Evolutionary conservation across 2,113 vertebrate genomes (phyloP), one percentile per base, ranked within the genome.

Genomic region (Pundamilia nyererei): DNA sequence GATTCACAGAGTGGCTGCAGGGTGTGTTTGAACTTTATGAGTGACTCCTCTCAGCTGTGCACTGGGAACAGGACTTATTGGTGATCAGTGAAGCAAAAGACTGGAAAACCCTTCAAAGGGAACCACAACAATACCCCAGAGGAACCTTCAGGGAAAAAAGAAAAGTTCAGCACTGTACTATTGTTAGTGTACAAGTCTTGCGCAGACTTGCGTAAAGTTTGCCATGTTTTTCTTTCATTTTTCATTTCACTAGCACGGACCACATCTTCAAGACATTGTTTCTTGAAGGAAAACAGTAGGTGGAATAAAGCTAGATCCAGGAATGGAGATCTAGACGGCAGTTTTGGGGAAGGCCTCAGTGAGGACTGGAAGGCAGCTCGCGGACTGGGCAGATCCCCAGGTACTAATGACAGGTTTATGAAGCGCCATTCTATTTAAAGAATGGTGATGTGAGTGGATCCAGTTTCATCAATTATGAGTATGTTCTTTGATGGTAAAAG

Each of bases 51-150:
- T 75, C 55, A 62, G 80, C 80, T 68, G 6, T 58, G 55, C 79
- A 58, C 12, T 10, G 40, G 65, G 49, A 87, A 88, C 51, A 77
- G 38, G 77, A 89, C 60, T 77, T 91, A 84, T 70, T 89, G 88
- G 49, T 77, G 87, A 91, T 90, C 84, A 89, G 91, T 87, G 93
- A 70, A 79, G 80, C 85, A 89, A 90, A 88, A 82, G 58, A 81
- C 83, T 85, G 86, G 65, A 81, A 77, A 81, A 40, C 79, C 62
- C 83, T 85, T 90, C 85, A 94, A 90, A 68, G 90, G 89, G 54
- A 88, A 82, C 89, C 86, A 89, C 79, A 82, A 88, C 80, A 85
- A 83, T 86, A 40, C 47, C 68, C 51, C 56, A 70, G 60, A 84
- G 81, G 62, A 89, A 85, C 51, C 80, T 84, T 85, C 47, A 82